Base-by-base conservation (phyloP, 2,113 vertebrate genomes). In the Ammospiza caudacuta region DNA sequence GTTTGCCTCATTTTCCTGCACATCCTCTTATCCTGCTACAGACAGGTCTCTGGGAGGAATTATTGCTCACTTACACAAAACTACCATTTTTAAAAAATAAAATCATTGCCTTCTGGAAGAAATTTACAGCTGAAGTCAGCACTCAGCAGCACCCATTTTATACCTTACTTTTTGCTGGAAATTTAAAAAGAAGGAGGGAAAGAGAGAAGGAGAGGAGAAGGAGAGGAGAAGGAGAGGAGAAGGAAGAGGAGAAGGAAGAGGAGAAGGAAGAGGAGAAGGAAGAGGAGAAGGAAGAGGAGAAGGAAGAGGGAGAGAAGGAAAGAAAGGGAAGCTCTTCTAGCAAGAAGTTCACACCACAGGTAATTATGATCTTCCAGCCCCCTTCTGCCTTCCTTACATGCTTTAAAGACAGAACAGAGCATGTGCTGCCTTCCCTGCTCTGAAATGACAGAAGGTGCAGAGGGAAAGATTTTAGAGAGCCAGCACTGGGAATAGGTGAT, bases 1-100 rank as follows among this genome's bases (percentile, higher is more conserved):
- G 39, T 94, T 97, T 97, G 23, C 75, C 91, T 97, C 97, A 97
- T 92, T 94, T 91, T 78, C 79, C 87, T 94, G 70, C 90, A 91
- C 62, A 84, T 95, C 76, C 73, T 82, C 73, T 89, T 43, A 23
- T 55, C 49, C 91, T 44, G 57, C 62, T 68, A 75, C 55, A 59
- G 24, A 14, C 25, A 18, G n/a, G 64, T 58, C 72, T 74, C 62
- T 76, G 79, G n/a, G 59, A 59, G 4, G 28, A 83, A 44, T 43
- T 70, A 44, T 15, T 55, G 5, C 55, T 81, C 46, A 23, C 33
- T 90, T 72, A 20, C 23, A 91, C 6, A 85, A 61, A 68, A 54
- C 3, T 10, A n/a, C 23, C 7, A 20, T 72, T 68, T 67, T 21
- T 22, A 11, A 13, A 9, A 64, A 87, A 46, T 37, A 24, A 63